Evolutionary conservation across 2,797 vertebrate species (phyloP).

Genomic region (Acomys russatus): DNA sequence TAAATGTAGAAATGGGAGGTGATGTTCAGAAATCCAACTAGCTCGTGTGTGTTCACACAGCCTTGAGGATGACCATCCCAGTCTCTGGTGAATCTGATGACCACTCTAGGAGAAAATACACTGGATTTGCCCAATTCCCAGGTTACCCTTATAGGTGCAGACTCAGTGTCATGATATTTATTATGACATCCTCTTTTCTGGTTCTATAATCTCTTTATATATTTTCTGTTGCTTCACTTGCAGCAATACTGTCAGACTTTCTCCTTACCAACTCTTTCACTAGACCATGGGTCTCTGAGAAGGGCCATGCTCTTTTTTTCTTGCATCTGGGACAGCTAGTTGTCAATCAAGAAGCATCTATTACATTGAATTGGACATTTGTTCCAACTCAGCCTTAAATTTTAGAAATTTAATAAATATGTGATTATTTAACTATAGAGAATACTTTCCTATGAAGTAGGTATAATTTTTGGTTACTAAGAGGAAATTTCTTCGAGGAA

Average conservation of each 20-base stretch:
- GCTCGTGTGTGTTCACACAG: not conserved
- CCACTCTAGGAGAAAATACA: not conserved
- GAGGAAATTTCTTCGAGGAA: conserved; percentile 21
- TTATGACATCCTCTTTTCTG: not conserved
- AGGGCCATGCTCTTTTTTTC: not conserved
- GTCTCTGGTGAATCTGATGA: too few relatives aligned
- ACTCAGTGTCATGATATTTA: not conserved
- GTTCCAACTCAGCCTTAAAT: not conserved
- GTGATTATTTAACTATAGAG: not conserved
- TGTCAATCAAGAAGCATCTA: not conserved
- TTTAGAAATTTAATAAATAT: conserved; percentile 2
- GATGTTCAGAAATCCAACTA: not conserved
- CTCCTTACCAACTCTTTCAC: not conserved
- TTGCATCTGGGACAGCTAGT: not conserved
- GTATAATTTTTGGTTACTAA: conserved; percentile 18
- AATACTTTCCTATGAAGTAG: not conserved
- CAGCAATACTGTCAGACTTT: not conserved
- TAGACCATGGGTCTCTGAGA: not conserved
- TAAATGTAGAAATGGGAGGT: not conserved
- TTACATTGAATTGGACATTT: not conserved
- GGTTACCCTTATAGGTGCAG: not conserved
- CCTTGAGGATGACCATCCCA: not conserved
- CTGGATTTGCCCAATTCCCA: not conserved
- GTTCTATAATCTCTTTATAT: not conserved
- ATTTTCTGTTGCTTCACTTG: not conserved